A percentile compares a stretch with the other conserved stretches of the same genome.
Evolutionary conservation across 2,113 vertebrate genomes (phyloP).

Genomic region (Turdus rufiventris): DNA sequence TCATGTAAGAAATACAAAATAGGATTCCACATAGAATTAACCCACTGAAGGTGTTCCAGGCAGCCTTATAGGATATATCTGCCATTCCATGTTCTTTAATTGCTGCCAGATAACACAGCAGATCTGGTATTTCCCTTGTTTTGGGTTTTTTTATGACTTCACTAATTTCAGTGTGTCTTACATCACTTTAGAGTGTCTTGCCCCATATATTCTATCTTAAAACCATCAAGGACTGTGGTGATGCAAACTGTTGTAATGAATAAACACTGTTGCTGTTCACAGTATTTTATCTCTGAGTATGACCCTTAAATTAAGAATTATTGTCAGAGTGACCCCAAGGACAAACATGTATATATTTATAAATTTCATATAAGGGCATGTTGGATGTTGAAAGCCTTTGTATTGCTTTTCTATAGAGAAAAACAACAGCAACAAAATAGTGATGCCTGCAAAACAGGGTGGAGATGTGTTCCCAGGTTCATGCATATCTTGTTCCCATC

Average conservation of each 20-base stretch:
- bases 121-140: background rate
- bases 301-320: background rate
- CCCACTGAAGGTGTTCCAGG: background rate
- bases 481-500: rapidly evolving
- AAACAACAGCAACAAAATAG: background rate
- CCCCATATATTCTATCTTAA: background rate
- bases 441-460: background rate
- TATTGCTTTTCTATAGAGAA: background rate
- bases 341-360: background rate
- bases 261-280: background rate
- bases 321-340: background rate
- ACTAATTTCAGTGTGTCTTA: background rate
- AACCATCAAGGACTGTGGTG: background rate
- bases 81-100: background rate
- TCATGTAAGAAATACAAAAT: background rate
- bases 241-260: background rate
- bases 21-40: background rate
- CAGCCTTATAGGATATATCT: background rate
- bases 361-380: rapidly evolving
- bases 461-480: background rate
- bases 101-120: background rate
- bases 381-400: background rate
- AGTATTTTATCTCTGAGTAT: background rate
- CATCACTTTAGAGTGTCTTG: background rate
- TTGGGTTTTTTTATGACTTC: background rate